These are phyloP conservation scores for Tetropium fuscum DNA, from an alignment of 2,888 invertebrate species.

Conservation along the genomic window DNA sequence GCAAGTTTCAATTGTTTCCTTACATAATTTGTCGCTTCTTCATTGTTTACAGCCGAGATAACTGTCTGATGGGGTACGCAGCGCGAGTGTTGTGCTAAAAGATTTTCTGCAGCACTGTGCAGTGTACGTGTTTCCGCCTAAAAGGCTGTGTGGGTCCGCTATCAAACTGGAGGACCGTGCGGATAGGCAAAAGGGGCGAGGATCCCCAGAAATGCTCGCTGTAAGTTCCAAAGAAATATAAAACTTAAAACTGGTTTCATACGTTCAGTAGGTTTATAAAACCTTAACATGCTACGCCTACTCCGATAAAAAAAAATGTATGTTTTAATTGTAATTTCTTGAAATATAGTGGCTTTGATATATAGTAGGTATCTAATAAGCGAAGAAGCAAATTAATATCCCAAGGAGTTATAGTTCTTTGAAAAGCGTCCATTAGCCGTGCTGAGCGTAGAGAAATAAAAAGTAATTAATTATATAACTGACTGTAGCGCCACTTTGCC, in stretches of 20 bases:
- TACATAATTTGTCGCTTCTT: conserved; percentile 36
- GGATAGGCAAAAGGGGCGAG: conserved; percentile 65
- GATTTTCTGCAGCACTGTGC: conserved; percentile 35
- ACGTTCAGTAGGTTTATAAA: not conserved
- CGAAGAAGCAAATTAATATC: conserved; percentile 4
- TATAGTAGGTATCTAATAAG: not conserved
- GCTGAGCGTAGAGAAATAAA: conserved; percentile 5
- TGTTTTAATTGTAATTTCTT: conserved; percentile 1
- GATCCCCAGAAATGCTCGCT: conserved; percentile 65
- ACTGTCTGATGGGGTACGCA: conserved; percentile 37
- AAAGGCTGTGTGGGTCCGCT: conserved; percentile 37
- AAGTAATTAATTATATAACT: conserved; percentile 17
- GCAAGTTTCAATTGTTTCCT: conserved; percentile 52
- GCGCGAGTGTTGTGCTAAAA: conserved; percentile 46
- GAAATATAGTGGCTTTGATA: not conserved
- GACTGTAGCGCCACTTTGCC: conserved; percentile 5
- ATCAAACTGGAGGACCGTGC: conserved; percentile 65
- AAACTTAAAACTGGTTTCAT: conserved; percentile 21
- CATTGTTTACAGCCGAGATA: conserved; percentile 33
- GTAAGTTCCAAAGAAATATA: conserved; percentile 57
- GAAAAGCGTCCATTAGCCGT: conserved; percentile 11
- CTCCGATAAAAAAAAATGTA: not conserved
- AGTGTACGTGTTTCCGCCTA: conserved; percentile 37
- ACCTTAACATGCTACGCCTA: conserved; percentile 5
- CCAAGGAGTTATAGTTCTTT: conserved; percentile 5